Evolutionary conservation across 2,113 vertebrate species (phyloP), one percentile per base, ranked within the genome.

Genomic region (Paralichthys olivaceus): DNA sequence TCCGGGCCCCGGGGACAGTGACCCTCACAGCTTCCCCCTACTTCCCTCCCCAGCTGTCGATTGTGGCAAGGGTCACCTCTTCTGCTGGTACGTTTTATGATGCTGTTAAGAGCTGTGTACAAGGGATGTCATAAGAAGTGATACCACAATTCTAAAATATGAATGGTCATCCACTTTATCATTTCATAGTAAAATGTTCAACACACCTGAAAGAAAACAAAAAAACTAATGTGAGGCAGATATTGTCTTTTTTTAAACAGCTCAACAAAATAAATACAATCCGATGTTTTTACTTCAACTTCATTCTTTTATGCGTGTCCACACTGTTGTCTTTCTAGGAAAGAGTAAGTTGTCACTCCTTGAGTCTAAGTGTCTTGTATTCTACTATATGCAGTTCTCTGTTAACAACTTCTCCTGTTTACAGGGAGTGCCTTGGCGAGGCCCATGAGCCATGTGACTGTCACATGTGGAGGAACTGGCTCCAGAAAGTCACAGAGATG

Each of bases 381-480:
- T 75, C 37, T 32, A 55, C 11, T 26, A 13, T 5, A 28, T 5
- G 4, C 7, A 12, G 40, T 45, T 66, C 20, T 73, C 43, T 72
- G 22, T 73, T 70, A 69, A 40, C 83, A 7, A 15, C 55, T 60
- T 29, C 53, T 14, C 20, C 20, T 60, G 26, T 60, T 25, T 58
- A 12, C 90, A 98, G 97, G 98, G 98, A 98, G 84, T 99, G 98
- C 92, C 96, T 98, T 64, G 97, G 98, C 59, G 97, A 99, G 92
- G 97, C 98, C 74, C 98, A 99, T 20, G 98, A 99, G 86, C 98
- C 98, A 54, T 99, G 98, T 93, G 97, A 99, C 90, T 99, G 98
- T 94, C 96, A 97, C 83, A 99, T 95, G 63, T 99, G 98, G 98
- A 98, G 96, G 89, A 97, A 97, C 72, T 99, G 98, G 98, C 95